phyloP scores from a whole-genome alignment of 1,140 invertebrate species.

The Paracyclopina nana region DNA sequence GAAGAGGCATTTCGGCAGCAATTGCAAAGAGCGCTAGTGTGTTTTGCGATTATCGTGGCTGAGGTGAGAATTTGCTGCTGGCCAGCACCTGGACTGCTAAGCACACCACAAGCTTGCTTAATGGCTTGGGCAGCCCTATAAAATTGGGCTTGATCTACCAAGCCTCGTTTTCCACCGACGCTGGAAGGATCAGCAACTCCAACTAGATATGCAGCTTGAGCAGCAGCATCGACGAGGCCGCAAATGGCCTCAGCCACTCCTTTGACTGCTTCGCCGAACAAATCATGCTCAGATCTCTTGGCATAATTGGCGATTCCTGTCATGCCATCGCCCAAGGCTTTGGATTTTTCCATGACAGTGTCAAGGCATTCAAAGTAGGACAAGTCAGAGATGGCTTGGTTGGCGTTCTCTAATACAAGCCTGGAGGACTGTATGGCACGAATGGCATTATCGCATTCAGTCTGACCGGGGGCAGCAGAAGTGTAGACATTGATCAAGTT shows the following conservation, averaged over 20 bases:
- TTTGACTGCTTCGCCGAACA: slow-evolving; percentile 65
- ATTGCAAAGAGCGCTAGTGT: slow-evolving; percentile 85
- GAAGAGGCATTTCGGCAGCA: slow-evolving; percentile 78
- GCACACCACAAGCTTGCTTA: slow-evolving; percentile 57
- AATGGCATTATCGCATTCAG: slow-evolving; percentile 91
- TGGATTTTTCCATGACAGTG: slow-evolving; percentile 78
- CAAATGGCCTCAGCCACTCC: slow-evolving; percentile 68
- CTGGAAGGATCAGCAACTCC: slow-evolving; percentile 76
- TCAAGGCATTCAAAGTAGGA: slow-evolving; percentile 90
- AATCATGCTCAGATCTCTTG: slow-evolving; percentile 62
- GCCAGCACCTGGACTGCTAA: slow-evolving; percentile 40
- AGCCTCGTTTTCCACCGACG: slow-evolving; percentile 65
- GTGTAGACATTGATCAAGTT: slow-evolving; percentile 63
- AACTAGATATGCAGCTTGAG: slow-evolving; percentile 80
- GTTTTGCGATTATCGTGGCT: slow-evolving; percentile 83
- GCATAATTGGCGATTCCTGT: slow-evolving; percentile 82
- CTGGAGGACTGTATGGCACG: slow-evolving; percentile 68
- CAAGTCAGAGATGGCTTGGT: slow-evolving; percentile 63
- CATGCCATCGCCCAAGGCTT: slow-evolving; percentile 64
- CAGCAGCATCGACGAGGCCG: slow-evolving; percentile 76
- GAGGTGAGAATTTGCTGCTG: slow-evolving; percentile 72
- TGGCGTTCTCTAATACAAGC: slow-evolving; percentile 60
- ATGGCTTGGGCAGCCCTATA: slow-evolving; percentile 70
- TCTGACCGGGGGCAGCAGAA: slow-evolving; percentile 63
- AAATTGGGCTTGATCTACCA: slow-evolving; percentile 79